phyloP scores from a whole-genome alignment of 2,113 vertebrate species.

The Procavia capensis region DNA sequence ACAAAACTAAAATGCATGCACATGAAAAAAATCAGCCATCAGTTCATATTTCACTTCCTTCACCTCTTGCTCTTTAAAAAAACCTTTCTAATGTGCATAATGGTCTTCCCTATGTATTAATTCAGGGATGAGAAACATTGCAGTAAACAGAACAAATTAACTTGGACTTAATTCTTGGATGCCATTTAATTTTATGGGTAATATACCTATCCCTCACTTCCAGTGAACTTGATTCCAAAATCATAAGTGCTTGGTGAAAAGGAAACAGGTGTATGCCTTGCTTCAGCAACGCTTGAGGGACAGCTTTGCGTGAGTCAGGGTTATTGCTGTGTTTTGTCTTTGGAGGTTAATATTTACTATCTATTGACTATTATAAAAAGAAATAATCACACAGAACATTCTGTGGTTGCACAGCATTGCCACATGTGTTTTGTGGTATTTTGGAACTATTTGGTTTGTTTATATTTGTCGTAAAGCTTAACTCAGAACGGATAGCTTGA shows the following conservation, averaged over 20 bases:
- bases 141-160: background rate
- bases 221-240: background rate
- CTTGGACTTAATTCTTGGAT: background rate
- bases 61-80: background rate
- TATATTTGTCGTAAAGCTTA: background rate
- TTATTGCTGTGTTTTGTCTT: background rate
- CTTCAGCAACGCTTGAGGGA: background rate
- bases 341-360: background rate
- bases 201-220: background rate
- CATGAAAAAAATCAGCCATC: background rate
- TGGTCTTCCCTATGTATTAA: background rate
- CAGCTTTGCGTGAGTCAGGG: background rate
- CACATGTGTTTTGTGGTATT: background rate
- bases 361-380: background rate
- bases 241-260: background rate
- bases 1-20: slow-evolving; percentile 18
- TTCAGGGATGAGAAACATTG: background rate
- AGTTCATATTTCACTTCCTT: background rate
- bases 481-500: background rate
- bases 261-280: background rate
- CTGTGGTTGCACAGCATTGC: background rate
- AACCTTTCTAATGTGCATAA: background rate
- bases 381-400: background rate
- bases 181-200: background rate
- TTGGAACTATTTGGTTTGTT: background rate